Evolutionary conservation across 64 coral and sea anemone species (phyloP), one percentile per base, ranked within the genome.

Genomic region (Porites lutea): DNA sequence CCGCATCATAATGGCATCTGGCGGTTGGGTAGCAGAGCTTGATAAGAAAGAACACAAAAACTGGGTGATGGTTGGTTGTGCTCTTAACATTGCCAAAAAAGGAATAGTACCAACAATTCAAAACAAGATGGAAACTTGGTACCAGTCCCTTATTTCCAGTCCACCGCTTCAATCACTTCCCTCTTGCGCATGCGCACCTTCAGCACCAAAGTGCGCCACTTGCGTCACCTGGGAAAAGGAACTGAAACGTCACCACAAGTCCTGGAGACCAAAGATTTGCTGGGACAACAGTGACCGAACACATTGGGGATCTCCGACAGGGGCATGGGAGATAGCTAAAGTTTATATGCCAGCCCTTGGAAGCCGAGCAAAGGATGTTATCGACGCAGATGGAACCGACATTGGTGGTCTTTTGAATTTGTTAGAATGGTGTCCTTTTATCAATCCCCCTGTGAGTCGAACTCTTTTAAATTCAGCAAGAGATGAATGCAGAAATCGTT

Each of bases 261-360:
- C 74, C n/a, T 9, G 13, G 11, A 43, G 46, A 9, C 13, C 20
- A 14, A 88, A 51, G 78, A 88, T 88, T 46, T 59, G 0, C 0
- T 93, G 85, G 92, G 79, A n/a, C 52, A 88, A 93, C 65, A 88
- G 75, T 79, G 55, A 51, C 18, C 71, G 92, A 71, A 37, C n/a
- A 37, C 68, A 93, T 7, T 93, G 92, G 92, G 84, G 75, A 16
- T 14, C 50, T 55, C 65, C 21, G 46, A 49, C 55, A 18, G 77
- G 59, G 4, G 64, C 86, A 10, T 93, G 92, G 92, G 92, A 93
- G 16, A 67, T 88, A n/a, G 91, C 91, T 50, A 93, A 93, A 79
- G 6, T 87, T 7, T 93, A 87, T 14, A 93, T 93, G 91, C 20
- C 90, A 48, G n/a, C 51, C 11, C 77, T 93, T 77, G 71, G 71